Conservation (phyloP, 2,113 vertebrate genomes). For the Cisticola juncidis region DNA sequence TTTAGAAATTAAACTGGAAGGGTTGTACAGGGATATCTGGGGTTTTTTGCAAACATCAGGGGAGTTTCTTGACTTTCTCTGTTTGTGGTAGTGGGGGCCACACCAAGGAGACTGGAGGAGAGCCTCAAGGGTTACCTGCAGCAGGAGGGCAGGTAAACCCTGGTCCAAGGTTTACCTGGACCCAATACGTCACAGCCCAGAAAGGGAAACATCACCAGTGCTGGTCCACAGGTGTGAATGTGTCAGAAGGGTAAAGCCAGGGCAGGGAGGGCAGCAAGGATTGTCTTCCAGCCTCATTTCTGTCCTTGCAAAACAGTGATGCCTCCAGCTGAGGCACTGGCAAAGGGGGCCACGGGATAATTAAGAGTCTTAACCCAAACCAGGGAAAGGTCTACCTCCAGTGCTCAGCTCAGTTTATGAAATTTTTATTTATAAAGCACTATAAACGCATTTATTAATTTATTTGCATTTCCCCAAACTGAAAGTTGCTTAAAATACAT, state of each 20-base stretch:
- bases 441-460: constrained; percentile 17
- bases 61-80: neutral
- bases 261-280: neutral
- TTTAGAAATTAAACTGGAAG: neutral
- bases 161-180: too few species aligned
- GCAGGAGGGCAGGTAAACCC: neutral
- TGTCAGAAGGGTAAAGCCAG: neutral
- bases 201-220: neutral
- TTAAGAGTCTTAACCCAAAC: neutral
- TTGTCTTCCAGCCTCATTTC: neutral
- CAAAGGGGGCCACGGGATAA: neutral
- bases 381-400: neutral
- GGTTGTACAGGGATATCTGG: fast-evolving
- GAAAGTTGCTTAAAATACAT: neutral
- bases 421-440: neutral
- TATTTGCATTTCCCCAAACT: neutral
- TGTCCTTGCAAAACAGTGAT: neutral
- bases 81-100: neutral
- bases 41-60: neutral
- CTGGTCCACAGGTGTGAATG: too few species aligned
- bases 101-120: neutral
- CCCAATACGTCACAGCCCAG: fast-evolving
- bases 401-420: neutral
- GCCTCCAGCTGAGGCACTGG: neutral
- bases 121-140: neutral